Percentiles rank a stretch among this genome's conserved stretches.
phyloP scores from a whole-genome alignment of 2,888 invertebrate species.

The Callyntrura sp. region DNA sequence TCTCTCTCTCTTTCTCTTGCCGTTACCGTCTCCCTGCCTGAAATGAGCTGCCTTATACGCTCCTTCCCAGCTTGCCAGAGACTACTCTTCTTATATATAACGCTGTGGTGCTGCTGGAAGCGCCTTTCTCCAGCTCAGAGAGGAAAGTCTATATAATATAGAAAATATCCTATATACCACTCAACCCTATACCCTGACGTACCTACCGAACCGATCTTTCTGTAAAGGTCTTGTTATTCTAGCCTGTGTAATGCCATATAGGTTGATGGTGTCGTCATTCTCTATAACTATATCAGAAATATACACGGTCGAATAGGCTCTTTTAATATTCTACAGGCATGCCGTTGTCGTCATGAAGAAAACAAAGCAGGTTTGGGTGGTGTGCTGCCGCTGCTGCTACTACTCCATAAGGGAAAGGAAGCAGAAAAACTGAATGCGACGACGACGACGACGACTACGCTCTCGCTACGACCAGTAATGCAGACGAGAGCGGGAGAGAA shows the following conservation, averaged over 20 bases:
- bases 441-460: not conserved
- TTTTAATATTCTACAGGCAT: slow-evolving; percentile 19
- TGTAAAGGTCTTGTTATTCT: no score
- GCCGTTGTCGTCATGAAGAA: slow-evolving; percentile 24
- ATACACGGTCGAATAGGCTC: not conserved
- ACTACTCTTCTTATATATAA: not conserved
- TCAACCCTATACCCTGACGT: not conserved
- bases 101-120: slow-evolving; percentile 5
- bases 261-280: no score
- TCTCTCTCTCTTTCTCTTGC: not conserved
- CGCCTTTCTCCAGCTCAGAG: not conserved
- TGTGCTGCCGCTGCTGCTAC: slow-evolving; percentile 1
- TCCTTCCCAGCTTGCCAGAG: not conserved
- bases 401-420: not conserved
- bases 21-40: not conserved
- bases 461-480: not conserved
- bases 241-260: no score
- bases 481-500: not conserved
- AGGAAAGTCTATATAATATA: slow-evolving; percentile 10
- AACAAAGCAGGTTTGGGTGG: slow-evolving; percentile 11
- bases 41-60: not conserved
- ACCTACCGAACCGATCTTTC: no score
- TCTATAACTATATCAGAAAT: no score
- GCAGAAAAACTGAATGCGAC: not conserved
- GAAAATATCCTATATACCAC: slow-evolving; percentile 6